Conservation (phyloP, 2,888 invertebrate genomes). For the Agonum fuliginosum region DNA sequence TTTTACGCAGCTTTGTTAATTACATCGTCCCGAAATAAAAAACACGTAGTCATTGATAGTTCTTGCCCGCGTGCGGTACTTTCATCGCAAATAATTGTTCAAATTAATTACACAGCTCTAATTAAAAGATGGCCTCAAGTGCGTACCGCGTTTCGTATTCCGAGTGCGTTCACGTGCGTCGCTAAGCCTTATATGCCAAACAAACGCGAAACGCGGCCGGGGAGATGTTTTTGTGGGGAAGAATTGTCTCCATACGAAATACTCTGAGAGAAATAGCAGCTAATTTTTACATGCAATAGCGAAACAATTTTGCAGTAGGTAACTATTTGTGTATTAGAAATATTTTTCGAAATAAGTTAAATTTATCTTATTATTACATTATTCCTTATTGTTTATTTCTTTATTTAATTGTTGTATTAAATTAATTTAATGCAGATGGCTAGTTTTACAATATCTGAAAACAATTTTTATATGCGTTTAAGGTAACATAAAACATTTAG, state of each 20-base stretch:
- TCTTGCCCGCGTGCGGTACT: constrained; percentile 47
- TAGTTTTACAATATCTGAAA: too few relatives aligned
- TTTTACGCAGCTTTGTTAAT: constrained; percentile 22
- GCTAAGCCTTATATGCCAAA: constrained; percentile 41
- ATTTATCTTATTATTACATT: too few relatives aligned
- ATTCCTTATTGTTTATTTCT: too few relatives aligned
- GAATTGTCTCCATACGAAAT: background rate
- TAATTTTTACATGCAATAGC: too few relatives aligned
- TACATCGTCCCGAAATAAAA: constrained; percentile 28
- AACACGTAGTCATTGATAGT: constrained; percentile 51
- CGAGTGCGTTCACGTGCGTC: constrained; percentile 32
- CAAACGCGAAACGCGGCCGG: background rate
- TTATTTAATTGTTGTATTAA: too few relatives aligned
- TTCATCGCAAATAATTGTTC: constrained; percentile 49
- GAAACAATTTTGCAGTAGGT: too few relatives aligned
- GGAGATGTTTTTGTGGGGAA: background rate
- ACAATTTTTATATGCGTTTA: too few relatives aligned
- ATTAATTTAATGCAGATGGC: too few relatives aligned
- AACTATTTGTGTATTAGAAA: too few relatives aligned
- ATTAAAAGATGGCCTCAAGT: constrained; percentile 53
- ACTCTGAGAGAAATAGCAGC: too few relatives aligned
- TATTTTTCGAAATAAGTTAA: too few relatives aligned
- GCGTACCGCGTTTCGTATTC: constrained; percentile 43
- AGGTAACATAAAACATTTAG: too few relatives aligned
- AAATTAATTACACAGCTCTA: constrained; percentile 57